These are phyloP conservation scores for Flexamia atlantica DNA, from an alignment of 2,888 invertebrate species.

Conservation along the genomic window DNA sequence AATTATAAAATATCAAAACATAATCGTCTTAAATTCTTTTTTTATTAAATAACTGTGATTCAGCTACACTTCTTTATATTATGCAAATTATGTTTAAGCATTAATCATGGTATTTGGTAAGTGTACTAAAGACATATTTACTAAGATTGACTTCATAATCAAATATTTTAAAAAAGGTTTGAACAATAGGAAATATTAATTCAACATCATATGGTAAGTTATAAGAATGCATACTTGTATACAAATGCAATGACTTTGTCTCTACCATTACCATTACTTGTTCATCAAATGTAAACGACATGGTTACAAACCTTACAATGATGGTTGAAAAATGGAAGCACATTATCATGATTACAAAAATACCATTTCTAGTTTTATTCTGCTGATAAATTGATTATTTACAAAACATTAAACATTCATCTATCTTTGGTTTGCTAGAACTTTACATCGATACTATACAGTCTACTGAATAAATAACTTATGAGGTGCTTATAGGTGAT, in stretches of 20 bases:
- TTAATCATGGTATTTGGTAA: too few species aligned
- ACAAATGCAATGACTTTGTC: not conserved
- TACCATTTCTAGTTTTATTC: conserved; percentile 36
- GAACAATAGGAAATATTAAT: too few species aligned
- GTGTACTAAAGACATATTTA: not conserved
- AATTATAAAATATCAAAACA: not conserved
- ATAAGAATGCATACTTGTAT: not conserved
- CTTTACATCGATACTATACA: conserved; percentile 49
- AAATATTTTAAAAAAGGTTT: too few species aligned
- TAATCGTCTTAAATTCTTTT: too few species aligned
- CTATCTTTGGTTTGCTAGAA: conserved; percentile 55
- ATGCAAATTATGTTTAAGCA: too few species aligned
- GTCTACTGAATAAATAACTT: conserved; percentile 48
- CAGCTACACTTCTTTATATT: too few species aligned
- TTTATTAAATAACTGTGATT: too few species aligned
- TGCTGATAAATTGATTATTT: conserved; percentile 35
- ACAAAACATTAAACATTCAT: conserved; percentile 39
- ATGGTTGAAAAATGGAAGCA: conserved; percentile 46
- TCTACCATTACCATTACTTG: too few species aligned
- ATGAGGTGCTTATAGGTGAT: conserved; percentile 9
- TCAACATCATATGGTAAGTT: too few species aligned
- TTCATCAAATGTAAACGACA: not conserved
- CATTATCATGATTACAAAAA: conserved; percentile 50
- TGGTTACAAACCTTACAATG: not conserved
- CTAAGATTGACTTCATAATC: too few species aligned